Evolutionary conservation across 2,888 invertebrate species (phyloP), one percentile per base, ranked within the genome.

Genomic region (Bimastos eiseni): DNA sequence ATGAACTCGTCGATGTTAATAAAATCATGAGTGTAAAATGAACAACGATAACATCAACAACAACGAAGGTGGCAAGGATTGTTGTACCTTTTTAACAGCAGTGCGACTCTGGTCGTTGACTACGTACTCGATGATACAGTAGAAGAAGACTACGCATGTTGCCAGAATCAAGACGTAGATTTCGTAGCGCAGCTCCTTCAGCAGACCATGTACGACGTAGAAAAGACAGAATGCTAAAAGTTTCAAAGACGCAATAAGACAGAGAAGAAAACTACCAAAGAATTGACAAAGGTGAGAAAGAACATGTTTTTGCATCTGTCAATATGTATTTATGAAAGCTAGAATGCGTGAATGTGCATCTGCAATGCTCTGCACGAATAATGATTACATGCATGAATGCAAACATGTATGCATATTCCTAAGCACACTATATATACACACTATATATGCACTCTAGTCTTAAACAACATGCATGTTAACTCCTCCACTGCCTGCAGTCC

Each of bases 91-190:
- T 36, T 86, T 86, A 36, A 86, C 30, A 21, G 6, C 37, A 13
- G 86, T 36, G 37, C n/a, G 86, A 4, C 17, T 37, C 24, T 36
- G 17, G 21, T 5, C 17, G 4, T 86, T 86, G 24, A 94, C 91
- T 17, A 92, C 91, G 91, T 93, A 94, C 91, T 94, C 94, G 44
- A 94, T 91, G 21, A 94, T 92, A 91, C 94, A 94, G 91, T 94
- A 94, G 88, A 93, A 91, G 21, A 94, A 90, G 11, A 94, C 93
- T 5, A 94, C 93, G 3, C 94, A 83, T 41, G 94, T 93, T 90
- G 94, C 94, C 3, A 93, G 92, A 49, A 94, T 93, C n/a, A 94
- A 92, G 13, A 94, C 94, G 90, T 94, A 94, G 88, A 94, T 91
- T 91, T 94, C 94, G 92, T 84, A 91, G 13, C 83, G 89, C 34